phyloP scores from a whole-genome alignment of 2,888 invertebrate species.

The Lumbricus terrestris region DNA sequence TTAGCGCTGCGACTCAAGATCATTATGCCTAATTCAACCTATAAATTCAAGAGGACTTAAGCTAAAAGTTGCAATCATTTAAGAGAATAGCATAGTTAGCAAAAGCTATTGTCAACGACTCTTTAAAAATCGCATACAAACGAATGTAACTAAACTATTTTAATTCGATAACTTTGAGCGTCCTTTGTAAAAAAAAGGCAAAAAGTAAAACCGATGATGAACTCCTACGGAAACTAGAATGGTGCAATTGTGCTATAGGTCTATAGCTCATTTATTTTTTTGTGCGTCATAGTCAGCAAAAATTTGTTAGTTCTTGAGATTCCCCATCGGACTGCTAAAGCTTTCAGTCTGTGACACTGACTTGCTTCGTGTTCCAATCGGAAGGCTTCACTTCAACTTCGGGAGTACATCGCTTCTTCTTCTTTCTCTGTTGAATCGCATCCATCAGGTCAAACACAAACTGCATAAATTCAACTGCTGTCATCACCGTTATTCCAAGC shows the following conservation, averaged over 20 bases:
- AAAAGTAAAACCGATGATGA: too few relatives aligned
- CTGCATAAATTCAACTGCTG: constrained; percentile 15
- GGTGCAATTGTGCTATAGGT: neutral
- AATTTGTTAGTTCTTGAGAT: neutral
- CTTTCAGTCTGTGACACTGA: neutral
- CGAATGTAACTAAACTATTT: too few relatives aligned
- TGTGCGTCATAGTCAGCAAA: neutral
- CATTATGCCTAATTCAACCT: too few relatives aligned
- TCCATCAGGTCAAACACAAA: constrained; percentile 12
- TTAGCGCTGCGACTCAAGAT: too few relatives aligned
- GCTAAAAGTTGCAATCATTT: too few relatives aligned
- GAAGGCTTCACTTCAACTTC: neutral
- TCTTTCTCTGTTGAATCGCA: neutral
- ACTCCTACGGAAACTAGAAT: too few relatives aligned
- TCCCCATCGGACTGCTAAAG: neutral
- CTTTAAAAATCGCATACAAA: too few relatives aligned
- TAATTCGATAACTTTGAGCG: too few relatives aligned
- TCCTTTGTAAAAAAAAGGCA: too few relatives aligned
- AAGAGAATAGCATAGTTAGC: too few relatives aligned
- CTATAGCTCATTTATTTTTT: neutral
- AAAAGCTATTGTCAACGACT: too few relatives aligned
- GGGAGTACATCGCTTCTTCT: neutral
- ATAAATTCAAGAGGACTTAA: too few relatives aligned
- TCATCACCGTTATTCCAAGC: constrained; percentile 28
- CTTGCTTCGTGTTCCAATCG: neutral